Evolutionary conservation across 2,113 vertebrate genomes (phyloP), one percentile per base, ranked within the genome.

Genomic region (Phasianus colchicus): DNA sequence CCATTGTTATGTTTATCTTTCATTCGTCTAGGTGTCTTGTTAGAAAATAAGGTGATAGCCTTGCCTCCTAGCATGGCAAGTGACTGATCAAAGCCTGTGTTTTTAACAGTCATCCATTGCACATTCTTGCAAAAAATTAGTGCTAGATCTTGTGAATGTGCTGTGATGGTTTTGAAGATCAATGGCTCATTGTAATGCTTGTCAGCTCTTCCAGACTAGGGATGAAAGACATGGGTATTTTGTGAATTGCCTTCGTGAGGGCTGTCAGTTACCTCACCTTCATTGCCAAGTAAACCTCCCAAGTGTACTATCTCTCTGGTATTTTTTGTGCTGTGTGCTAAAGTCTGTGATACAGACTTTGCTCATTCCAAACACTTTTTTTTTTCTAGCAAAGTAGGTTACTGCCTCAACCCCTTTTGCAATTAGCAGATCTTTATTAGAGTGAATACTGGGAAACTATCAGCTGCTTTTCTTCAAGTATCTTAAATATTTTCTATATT

Each of bases 51-150:
- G 38, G 24, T 89, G 86, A 65, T 79, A 86, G 52, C 17, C 40
- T 73, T 91, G 73, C 24, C 50, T 90, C 38, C 76, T 83, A 74
- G 81, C 50, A 64, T 43, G 54, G 34, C 24, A 90, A 83, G 82
- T 90, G 69, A 83, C 40, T 90, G 54, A 89, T 85, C 52, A 67
- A 72, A 80, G 47, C 27, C 43, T 70, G 14, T 76, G 61, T 89
- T 90, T 43, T 80, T 84, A 79, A 85, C 74, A 55, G 63, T 61
- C 81, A 93, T 87, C 77, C 45, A 65, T 71, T 84, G 85, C 45
- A 61, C 30, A 22, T 81, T 93, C 89, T 58, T 83, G 92, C 50
- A 85, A 88, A 90, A 94, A 92, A 87, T 75, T 80, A 93, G 63
- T 80, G 54, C 47, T 91, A 52, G 83, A 61, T 88, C 65, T 93